phyloP scores from a whole-genome alignment of 2,888 invertebrate genomes.

The Drosophila meridionalis region DNA sequence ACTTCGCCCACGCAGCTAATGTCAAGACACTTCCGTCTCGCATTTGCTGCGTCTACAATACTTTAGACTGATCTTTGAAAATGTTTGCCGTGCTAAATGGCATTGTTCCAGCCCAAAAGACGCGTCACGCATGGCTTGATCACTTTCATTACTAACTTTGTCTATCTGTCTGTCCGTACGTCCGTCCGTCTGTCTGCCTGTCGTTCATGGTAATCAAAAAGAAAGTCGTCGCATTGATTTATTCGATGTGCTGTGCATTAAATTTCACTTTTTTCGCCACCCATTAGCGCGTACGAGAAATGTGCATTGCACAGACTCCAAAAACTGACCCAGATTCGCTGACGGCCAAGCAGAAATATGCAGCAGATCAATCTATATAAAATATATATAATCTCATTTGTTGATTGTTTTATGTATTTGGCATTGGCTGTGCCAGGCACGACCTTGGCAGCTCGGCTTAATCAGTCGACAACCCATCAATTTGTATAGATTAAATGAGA shows the following conservation, averaged over 20 bases:
- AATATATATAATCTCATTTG: constrained; percentile 8
- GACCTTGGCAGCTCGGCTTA: constrained; percentile 42
- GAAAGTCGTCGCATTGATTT: constrained; percentile 65
- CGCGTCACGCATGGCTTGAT: constrained; percentile 53
- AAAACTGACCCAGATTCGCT: constrained; percentile 34
- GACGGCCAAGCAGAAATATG: constrained; percentile 25
- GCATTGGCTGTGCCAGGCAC: constrained; percentile 19
- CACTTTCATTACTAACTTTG: constrained; percentile 52
- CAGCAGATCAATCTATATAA: background rate
- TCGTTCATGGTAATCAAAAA: constrained; percentile 48
- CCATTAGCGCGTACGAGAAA: constrained; percentile 26
- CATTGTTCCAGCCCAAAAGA: constrained; percentile 23
- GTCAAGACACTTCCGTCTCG: constrained; percentile 48
- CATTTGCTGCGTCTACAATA: constrained; percentile 5
- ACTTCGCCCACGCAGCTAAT: constrained; percentile 12
- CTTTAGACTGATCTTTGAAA: constrained; percentile 38
- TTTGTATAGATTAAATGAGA: constrained; percentile 21
- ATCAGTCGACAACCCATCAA: constrained; percentile 32
- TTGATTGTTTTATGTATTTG: constrained; percentile 22
- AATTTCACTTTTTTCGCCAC: constrained; percentile 49
- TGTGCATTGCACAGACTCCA: constrained; percentile 26
- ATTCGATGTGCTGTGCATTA: constrained; percentile 40
- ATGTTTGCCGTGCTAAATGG: constrained; percentile 37
- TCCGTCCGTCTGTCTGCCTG: constrained; percentile 1
- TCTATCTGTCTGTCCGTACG: constrained; percentile 11